A percentile compares a stretch with the other conserved stretches of the same genome.
phyloP scores from a whole-genome alignment of 2,113 vertebrate genomes.

The Rhea americana region DNA sequence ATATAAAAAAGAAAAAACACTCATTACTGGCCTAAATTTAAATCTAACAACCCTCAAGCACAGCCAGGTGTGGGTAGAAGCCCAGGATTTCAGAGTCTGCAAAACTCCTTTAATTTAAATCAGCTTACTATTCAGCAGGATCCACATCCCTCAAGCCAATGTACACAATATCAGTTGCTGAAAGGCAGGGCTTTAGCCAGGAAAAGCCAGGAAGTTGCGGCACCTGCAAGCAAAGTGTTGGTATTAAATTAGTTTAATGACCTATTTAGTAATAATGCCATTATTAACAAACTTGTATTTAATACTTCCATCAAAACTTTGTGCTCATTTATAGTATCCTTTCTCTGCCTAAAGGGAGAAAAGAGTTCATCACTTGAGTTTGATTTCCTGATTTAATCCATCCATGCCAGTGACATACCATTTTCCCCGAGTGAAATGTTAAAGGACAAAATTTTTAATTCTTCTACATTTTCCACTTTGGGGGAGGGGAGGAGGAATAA shows the following conservation, averaged over 20 bases:
- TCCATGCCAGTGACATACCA: not conserved
- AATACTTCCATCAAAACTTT: not conserved
- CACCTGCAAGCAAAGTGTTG: slow-evolving; percentile 76
- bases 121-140: slow-evolving; percentile 91
- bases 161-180: slow-evolving; percentile 89
- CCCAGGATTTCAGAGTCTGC: not conserved
- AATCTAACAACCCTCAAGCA: not conserved
- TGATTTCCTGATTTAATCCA: not conserved
- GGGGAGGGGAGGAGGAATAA: not conserved
- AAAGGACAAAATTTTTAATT: not conserved
- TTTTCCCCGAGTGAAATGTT: not conserved
- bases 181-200: slow-evolving; percentile 92
- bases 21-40: not conserved
- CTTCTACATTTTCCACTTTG: not conserved
- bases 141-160: slow-evolving; percentile 94
- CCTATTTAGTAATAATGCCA: not conserved
- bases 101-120: not conserved
- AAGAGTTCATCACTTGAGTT: not conserved
- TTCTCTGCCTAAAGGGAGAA: not conserved
- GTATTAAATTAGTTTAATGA: not conserved
- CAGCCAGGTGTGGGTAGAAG: not conserved
- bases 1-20: not conserved
- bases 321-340: not conserved
- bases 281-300: not conserved
- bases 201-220: slow-evolving; percentile 92